These are phyloP conservation scores for Xestia c-nigrum DNA, from an alignment of 2,888 invertebrate species.

Conservation along the genomic window DNA sequence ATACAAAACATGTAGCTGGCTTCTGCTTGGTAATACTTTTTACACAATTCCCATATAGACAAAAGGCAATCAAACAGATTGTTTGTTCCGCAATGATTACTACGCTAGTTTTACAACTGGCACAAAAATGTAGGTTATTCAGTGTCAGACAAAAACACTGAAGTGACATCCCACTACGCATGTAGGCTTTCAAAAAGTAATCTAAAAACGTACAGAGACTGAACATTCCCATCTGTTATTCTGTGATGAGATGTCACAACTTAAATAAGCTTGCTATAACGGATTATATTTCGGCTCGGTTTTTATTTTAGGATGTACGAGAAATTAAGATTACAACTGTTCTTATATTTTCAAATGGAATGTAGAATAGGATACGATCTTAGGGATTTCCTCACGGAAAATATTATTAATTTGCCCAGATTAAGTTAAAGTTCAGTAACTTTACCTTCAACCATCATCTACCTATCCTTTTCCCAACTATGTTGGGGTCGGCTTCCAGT, in stretches of 20 bases:
- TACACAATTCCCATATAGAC: background rate
- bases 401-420: background rate
- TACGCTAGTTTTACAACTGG: slow-evolving; percentile 2
- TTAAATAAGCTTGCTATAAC: slow-evolving; percentile 43
- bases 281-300: slow-evolving; percentile 16
- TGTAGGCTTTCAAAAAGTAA: slow-evolving; percentile 48
- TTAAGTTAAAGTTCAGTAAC: background rate
- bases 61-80: slow-evolving; percentile 28
- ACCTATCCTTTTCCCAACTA: no score
- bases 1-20: background rate
- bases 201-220: slow-evolving; percentile 37
- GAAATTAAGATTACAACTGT: background rate
- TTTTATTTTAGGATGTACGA: slow-evolving; percentile 8
- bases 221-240: slow-evolving; percentile 42
- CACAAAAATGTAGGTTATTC: slow-evolving; percentile 31
- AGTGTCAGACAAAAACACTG: slow-evolving; percentile 26
- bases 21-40: background rate
- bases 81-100: slow-evolving; percentile 29
- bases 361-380: background rate
- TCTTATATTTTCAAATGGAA: background rate
- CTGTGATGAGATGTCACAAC: slow-evolving; percentile 49
- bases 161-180: slow-evolving; percentile 23
- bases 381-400: no score
- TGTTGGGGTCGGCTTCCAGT: no score
- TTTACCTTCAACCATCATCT: background rate